A percentile compares a stretch with the other conserved stretches of the same genome.
Evolutionary conservation across 2,113 vertebrate genomes (phyloP).

Genomic region (Eubucco bourcierii): DNA sequence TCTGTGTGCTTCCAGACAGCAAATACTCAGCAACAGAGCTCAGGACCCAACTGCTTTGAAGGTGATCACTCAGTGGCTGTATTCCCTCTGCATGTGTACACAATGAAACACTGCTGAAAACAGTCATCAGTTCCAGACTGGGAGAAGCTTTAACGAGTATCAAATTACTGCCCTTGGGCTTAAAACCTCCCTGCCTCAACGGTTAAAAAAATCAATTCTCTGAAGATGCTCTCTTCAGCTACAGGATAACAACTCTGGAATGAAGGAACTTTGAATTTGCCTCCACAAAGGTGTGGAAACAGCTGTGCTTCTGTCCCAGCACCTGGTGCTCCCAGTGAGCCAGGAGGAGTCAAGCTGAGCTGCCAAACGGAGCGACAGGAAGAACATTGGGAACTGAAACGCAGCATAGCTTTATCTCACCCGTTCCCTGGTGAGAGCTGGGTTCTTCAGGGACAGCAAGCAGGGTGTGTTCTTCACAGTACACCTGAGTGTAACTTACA

Average conservation of each 20-base stretch:
- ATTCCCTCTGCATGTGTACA: neutral
- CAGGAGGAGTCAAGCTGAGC: neutral
- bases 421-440: neutral
- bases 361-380: neutral
- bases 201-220: neutral
- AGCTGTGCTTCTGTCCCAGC: neutral
- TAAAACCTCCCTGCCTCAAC: neutral
- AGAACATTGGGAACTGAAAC: neutral
- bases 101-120: neutral
- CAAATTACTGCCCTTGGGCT: neutral
- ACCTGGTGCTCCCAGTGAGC: neutral
- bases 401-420: constrained; percentile 14
- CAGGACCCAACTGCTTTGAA: neutral
- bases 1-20: neutral
- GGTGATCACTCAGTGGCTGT: neutral
- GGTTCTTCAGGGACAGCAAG: neutral
- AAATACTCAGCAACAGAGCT: neutral
- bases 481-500: neutral
- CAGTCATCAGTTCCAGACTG: neutral
- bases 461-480: constrained; percentile 38
- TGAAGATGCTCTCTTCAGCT: neutral
- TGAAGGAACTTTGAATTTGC: neutral
- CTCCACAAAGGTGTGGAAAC: neutral
- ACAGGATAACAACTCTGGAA: neutral
- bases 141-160: neutral